phyloP scores from a whole-genome alignment of 2,797 vertebrate genomes.

The Poecilia gillii region DNA sequence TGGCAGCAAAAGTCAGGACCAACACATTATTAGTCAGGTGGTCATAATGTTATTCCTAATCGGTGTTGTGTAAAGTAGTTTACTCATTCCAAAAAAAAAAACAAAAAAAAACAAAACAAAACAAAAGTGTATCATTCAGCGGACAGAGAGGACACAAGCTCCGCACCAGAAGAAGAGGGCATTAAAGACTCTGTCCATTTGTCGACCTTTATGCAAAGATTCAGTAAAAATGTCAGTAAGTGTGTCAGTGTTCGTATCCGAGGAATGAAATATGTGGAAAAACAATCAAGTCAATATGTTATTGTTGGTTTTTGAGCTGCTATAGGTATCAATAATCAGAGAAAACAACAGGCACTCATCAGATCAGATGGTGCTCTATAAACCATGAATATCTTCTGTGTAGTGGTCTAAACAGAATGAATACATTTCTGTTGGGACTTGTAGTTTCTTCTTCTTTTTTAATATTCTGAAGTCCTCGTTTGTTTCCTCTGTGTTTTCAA shows the following conservation, averaged over 20 bases:
- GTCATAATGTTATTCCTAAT: slow-evolving; percentile 9
- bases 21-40: not conserved
- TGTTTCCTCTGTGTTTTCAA: slow-evolving; percentile 72
- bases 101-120: slow-evolving; percentile 25
- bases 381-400: slow-evolving; percentile 60
- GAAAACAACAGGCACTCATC: slow-evolving; percentile 52
- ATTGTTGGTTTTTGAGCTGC: slow-evolving; percentile 64
- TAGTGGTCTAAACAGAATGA: slow-evolving; percentile 52
- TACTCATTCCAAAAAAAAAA: slow-evolving; percentile 49
- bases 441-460: slow-evolving; percentile 21
- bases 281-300: slow-evolving; percentile 62
- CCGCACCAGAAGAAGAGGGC: slow-evolving; percentile 35
- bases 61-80: slow-evolving; percentile 69
- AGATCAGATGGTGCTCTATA: slow-evolving; percentile 43
- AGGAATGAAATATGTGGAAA: slow-evolving; percentile 64
- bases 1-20: not conserved
- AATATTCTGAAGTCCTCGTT: slow-evolving; percentile 54
- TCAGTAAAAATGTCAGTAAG: slow-evolving; percentile 54
- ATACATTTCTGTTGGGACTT: slow-evolving; percentile 33
- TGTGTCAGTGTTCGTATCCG: slow-evolving; percentile 67
- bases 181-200: slow-evolving; percentile 34
- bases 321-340: slow-evolving; percentile 53
- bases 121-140: slow-evolving; percentile 36
- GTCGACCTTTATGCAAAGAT: slow-evolving; percentile 52
- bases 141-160: slow-evolving; percentile 38